Evolutionary conservation across 2,113 vertebrate genomes (phyloP), one percentile per base, ranked within the genome.

Genomic region (Mustelus asterias): DNA sequence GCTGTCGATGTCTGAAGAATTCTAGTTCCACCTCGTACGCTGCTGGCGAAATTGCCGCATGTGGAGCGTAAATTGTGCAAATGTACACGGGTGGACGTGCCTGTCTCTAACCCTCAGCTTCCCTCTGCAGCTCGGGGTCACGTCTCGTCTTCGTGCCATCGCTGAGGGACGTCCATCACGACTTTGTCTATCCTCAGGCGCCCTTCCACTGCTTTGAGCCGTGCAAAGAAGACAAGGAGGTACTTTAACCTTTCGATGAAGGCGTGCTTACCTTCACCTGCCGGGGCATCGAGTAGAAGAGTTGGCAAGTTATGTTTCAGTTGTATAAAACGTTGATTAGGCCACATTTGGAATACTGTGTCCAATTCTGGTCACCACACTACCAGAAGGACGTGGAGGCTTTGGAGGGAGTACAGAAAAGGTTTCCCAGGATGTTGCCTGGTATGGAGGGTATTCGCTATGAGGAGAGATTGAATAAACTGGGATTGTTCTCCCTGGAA

Each of bases 141-240:
- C 98, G 96, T 48, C 97, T 99, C 0, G 97, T 99, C 14, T 97
- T 99, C 5, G 98, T 99, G 9, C 99, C 99, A 0, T 99, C 99
- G 0, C 96, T 98, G 96, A 97, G 99, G 96, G 99, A 99, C 1
- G 96, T 98, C 58, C 98, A 99, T 96, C 99, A 99, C 0, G 97
- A 98, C 7, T 98, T 97, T 0, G 97, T 99, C 86, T 99, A 99
- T 96, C 99, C 99, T 0, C 99, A 99, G 96, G 99, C 99, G 0
- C 98, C 99, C 0, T 99, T 99, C 96, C 96, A 22, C 96, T 96
- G 95, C 96, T 96, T 96, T 0, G 97, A 98, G 18, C 96, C 98
- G 93, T 94, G 96, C 78, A 98, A 97, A 93, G 98, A 98, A 24
- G 98, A 99, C 96, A 97, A 92, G 86, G 96, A 97, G 98, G 99